These are phyloP conservation scores for Avahi laniger DNA, from an alignment of 2,797 vertebrate species.

Conservation along the genomic window DNA sequence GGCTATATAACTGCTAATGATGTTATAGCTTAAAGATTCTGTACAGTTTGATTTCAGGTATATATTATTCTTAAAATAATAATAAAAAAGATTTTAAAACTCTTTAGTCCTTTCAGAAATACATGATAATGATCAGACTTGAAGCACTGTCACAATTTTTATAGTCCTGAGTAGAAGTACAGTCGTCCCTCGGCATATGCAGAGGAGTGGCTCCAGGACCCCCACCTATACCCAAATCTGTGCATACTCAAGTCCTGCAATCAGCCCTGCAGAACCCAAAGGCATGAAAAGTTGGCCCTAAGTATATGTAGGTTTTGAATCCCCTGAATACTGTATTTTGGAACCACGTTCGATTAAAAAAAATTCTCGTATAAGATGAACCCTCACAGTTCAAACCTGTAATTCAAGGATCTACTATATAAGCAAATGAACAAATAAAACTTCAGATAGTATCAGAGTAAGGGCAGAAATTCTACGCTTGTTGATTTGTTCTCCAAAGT, in stretches of 20 bases:
- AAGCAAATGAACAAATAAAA: constrained; percentile 10
- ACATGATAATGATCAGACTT: neutral
- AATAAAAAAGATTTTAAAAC: neutral
- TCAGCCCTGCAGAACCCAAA: neutral
- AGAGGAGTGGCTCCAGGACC: neutral
- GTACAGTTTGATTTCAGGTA: neutral
- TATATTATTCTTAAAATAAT: constrained; percentile 13
- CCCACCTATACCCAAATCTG: neutral
- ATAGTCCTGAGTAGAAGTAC: neutral
- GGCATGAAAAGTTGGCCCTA: neutral
- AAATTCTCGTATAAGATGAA: neutral
- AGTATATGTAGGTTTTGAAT: neutral
- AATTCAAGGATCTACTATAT: neutral
- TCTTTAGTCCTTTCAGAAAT: neutral
- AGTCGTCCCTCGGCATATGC: neutral
- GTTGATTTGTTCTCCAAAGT: neutral
- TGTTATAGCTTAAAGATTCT: neutral
- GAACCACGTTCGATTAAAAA: neutral
- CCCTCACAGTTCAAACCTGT: neutral
- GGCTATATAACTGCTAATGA: neutral
- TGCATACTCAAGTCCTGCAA: neutral
- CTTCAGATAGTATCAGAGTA: neutral
- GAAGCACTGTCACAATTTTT: neutral
- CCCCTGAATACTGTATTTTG: neutral
- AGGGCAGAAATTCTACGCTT: neutral